Percentiles rank a stretch among this genome's conserved stretches.
phyloP scores from a whole-genome alignment of 2,888 invertebrate species.

The Leptogaster cylindrica region DNA sequence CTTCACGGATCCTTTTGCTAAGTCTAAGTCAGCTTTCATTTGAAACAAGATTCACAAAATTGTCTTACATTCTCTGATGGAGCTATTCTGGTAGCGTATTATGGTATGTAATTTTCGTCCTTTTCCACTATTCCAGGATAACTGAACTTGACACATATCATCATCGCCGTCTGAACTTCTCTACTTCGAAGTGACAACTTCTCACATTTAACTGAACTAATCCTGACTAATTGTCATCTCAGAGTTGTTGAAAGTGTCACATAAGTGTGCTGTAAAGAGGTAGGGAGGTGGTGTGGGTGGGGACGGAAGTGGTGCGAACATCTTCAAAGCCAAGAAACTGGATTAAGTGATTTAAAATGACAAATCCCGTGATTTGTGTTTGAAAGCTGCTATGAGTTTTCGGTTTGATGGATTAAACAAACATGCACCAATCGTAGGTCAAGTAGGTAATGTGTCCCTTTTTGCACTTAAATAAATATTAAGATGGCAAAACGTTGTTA shows the following conservation, averaged over 20 bases:
- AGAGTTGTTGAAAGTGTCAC: slow-evolving; percentile 37
- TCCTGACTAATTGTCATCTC: slow-evolving; percentile 37
- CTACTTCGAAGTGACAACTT: slow-evolving; percentile 32
- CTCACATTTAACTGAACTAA: slow-evolving; percentile 38
- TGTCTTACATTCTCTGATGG: no score
- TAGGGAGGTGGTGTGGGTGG: not conserved
- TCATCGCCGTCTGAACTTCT: not conserved
- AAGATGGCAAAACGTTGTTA: no score
- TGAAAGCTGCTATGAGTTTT: slow-evolving; percentile 44
- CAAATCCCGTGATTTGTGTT: slow-evolving; percentile 47
- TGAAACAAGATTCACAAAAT: no score
- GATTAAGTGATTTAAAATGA: slow-evolving; percentile 44
- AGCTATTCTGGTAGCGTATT: no score
- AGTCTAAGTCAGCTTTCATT: no score
- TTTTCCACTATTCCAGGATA: no score
- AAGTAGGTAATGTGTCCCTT: not conserved
- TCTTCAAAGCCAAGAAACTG: slow-evolving; percentile 37
- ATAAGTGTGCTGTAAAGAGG: no score
- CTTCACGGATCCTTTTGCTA: no score
- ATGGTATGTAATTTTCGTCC: no score
- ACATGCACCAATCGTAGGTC: not conserved
- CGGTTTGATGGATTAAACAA: slow-evolving; percentile 29
- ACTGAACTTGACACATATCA: no score
- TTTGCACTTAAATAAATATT: not conserved
- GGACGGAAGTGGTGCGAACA: not conserved